Base-by-base conservation (phyloP, 2,113 vertebrate species). In the Leptobrachium leishanense region DNA sequence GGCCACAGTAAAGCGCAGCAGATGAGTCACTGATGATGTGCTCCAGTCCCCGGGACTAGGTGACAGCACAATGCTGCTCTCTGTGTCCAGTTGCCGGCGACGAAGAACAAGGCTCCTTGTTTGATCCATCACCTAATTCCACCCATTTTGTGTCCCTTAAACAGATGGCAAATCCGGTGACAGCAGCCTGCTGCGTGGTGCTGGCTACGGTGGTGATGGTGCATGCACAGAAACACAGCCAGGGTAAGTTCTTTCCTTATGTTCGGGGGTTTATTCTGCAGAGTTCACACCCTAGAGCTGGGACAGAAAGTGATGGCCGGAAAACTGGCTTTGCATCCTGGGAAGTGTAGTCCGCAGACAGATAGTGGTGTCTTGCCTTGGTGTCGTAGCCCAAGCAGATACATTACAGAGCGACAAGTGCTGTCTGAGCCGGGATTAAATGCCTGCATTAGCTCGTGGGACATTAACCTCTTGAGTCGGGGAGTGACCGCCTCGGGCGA, bases 141-240 rank as follows among this genome's bases (percentile, higher is more conserved):
- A 6, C 82, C 66, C 82, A 88, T 85, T 82, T 77, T 91, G 76
- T 86, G 76, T 83, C 88, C 57, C 74, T 82, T 91, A 90, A 82
- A 82, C 96, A 99, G 97, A 99, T 99, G 97, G 96, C 96, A 81
- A 94, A 92, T 89, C 93, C 94, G 13, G 89, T 97, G 89, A 96
- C 93, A 10, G 95, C 95, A 82, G 87, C 95, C 87, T 98, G 95
- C 90, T 98, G 94, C 81, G 85, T 98, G 87, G 93, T 98, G 82
- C 93, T 98, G 46, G 94, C 96, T 0, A 94, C 90, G 0, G 92
- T 93, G 64, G 94, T 98, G 83, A 93, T 97, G 79, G 96, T 95
- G 80, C 98, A 95, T 0, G 90, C 96, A 73, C 96, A 97, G 92
- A 96, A 92, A 87, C 96, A 96, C 88, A 94, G 91, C 88, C 94